Evolutionary conservation across 1,140 invertebrate species (phyloP).

Genomic region (Eufriesea mexicana): DNA sequence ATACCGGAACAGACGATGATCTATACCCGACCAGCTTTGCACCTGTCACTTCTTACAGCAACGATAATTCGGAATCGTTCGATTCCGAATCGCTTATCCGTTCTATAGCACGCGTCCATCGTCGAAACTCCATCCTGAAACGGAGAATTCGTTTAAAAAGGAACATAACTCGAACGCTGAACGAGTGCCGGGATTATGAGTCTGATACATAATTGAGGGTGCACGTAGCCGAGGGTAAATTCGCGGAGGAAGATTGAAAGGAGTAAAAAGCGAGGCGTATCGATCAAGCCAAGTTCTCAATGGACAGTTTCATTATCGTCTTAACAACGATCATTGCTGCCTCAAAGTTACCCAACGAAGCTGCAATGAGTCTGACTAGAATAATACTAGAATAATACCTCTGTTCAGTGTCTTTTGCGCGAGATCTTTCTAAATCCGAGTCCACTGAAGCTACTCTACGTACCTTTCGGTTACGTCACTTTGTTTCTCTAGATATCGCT

Average conservation of each 20-base stretch:
- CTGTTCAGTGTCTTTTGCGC: too few species aligned
- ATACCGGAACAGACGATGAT: conserved; percentile 2
- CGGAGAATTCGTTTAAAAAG: not conserved
- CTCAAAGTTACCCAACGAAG: conserved; percentile 20
- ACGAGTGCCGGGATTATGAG: not conserved
- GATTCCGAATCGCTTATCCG: not conserved
- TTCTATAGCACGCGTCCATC: too few species aligned
- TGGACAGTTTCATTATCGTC: conserved; percentile 41
- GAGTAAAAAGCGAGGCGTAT: conserved; percentile 2
- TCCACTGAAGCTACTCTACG: too few species aligned
- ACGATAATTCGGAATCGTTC: not conserved
- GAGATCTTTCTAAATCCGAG: too few species aligned
- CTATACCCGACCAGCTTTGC: not conserved
- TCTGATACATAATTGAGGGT: not conserved
- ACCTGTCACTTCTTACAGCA: not conserved
- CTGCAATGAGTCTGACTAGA: not conserved
- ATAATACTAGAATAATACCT: not conserved
- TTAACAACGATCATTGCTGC: conserved; percentile 30
- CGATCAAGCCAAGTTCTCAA: conserved; percentile 39
- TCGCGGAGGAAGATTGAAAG: not conserved
- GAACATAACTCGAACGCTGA: not conserved
- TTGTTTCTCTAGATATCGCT: not conserved
- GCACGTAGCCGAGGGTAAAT: not conserved
- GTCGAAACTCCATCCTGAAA: not conserved
- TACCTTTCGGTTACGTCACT: not conserved